These are phyloP conservation scores for Coturnix japonica DNA, from an alignment of 2,113 vertebrate species.

Conservation along the genomic window DNA sequence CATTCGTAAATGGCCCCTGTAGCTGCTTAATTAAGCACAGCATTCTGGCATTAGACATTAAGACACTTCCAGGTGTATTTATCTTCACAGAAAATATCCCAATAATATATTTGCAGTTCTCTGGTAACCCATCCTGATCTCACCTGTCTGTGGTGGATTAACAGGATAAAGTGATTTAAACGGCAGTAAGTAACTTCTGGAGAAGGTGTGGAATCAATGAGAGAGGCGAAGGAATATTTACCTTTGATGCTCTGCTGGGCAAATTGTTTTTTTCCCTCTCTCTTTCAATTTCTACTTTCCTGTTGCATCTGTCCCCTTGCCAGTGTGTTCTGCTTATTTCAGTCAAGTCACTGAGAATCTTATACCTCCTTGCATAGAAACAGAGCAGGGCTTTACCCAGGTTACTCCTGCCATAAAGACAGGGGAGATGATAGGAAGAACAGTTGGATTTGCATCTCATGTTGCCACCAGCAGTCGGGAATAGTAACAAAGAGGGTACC, in stretches of 20 bases:
- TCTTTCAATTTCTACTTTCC: not conserved
- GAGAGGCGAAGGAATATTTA: not conserved
- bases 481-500: not conserved
- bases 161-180: slow-evolving; percentile 49
- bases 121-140: slow-evolving; percentile 30
- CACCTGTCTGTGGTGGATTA: slow-evolving; percentile 41
- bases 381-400: not conserved
- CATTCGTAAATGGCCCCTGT: slow-evolving; percentile 48
- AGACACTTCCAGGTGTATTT: not conserved
- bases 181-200: not conserved
- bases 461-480: not conserved
- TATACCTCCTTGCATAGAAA: not conserved
- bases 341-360: not conserved
- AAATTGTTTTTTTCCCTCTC: not conserved
- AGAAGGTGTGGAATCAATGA: not conserved
- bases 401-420: not conserved
- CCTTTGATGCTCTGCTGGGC: not conserved
- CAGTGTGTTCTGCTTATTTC: not conserved
- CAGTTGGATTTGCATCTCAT: fast-evolving
- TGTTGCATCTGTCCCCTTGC: not conserved
- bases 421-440: not conserved
- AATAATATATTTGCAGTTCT: slow-evolving; percentile 41
- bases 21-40: slow-evolving; percentile 65
- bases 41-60: slow-evolving; percentile 17
- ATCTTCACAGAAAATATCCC: slow-evolving; percentile 24